phyloP scores from a whole-genome alignment of 2,888 invertebrate species.

The Agrilus biguttatus region DNA sequence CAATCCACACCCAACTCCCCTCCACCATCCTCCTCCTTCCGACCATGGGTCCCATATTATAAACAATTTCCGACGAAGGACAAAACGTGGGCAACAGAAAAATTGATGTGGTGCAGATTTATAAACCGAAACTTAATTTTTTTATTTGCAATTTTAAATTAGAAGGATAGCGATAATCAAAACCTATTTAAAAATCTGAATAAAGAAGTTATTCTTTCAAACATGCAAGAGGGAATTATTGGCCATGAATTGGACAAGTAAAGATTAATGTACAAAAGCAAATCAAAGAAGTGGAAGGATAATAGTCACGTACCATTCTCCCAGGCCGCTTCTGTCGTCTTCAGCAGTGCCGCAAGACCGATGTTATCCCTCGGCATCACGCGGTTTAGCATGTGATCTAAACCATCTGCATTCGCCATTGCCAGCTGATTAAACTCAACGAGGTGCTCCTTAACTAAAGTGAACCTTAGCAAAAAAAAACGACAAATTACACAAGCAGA shows the following conservation, averaged over 20 bases:
- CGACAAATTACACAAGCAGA: too few relatives aligned
- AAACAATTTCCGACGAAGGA: too few relatives aligned
- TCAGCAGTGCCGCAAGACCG: slow-evolving; percentile 86
- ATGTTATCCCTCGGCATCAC: slow-evolving; percentile 99
- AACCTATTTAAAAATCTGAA: not conserved
- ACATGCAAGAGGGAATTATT: not conserved
- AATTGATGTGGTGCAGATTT: not conserved
- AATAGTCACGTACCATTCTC: slow-evolving; percentile 51
- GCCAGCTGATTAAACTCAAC: slow-evolving; percentile 98
- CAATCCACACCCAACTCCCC: too few relatives aligned
- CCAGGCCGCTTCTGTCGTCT: slow-evolving; percentile 91
- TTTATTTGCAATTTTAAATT: too few relatives aligned
- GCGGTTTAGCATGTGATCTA: slow-evolving; percentile 94
- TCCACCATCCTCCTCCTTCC: too few relatives aligned
- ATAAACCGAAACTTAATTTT: too few relatives aligned
- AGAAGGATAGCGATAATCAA: too few relatives aligned
- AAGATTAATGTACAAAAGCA: not conserved
- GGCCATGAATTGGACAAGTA: not conserved
- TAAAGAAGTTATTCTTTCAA: not conserved
- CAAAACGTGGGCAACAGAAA: too few relatives aligned
- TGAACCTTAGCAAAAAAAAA: slow-evolving; percentile 49
- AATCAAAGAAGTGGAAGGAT: not conserved
- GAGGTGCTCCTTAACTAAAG: slow-evolving; percentile 86
- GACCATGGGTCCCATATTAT: too few relatives aligned
- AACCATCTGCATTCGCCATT: slow-evolving; percentile 96